These are phyloP conservation scores for Helogale parvula DNA, from an alignment of 2,113 vertebrate genomes.

Conservation along the genomic window DNA sequence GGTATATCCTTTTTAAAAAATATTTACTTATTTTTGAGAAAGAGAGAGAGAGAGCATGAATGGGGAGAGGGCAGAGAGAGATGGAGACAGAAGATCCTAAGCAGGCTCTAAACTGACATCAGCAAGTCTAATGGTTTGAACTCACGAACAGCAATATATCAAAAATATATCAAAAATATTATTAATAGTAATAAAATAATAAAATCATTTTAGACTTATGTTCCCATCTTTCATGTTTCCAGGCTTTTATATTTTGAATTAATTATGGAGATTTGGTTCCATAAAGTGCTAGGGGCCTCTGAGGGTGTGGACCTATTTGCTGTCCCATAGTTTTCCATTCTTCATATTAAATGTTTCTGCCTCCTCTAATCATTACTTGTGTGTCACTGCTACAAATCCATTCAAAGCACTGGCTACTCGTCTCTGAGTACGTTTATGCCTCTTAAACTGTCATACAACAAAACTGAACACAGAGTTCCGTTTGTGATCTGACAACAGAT, in stretches of 20 bases:
- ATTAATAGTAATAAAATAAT: neutral
- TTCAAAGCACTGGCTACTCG: neutral
- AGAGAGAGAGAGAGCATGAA: too few species aligned
- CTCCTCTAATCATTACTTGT: neutral
- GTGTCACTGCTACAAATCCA: neutral
- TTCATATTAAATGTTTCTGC: neutral
- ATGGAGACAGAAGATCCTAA: too few species aligned
- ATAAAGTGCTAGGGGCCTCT: neutral
- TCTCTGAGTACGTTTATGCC: neutral
- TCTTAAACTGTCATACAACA: neutral
- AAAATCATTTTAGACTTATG: neutral
- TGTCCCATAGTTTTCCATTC: neutral
- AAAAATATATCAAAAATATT: neutral
- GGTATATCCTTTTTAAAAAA: too few species aligned
- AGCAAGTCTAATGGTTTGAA: too few species aligned
- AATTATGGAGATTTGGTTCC: neutral
- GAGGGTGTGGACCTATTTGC: neutral
- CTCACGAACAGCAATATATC: too few species aligned
- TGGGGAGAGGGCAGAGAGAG: too few species aligned
- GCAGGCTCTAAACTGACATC: too few species aligned
- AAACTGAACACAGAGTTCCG: neutral
- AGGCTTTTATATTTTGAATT: neutral
- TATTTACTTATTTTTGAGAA: too few species aligned
- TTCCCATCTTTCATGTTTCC: neutral
- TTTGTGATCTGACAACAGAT: constrained; percentile 17